Evolutionary conservation across 2,888 invertebrate species (phyloP), one percentile per base, ranked within the genome.

Genomic region (Pilophorus perplexus): DNA sequence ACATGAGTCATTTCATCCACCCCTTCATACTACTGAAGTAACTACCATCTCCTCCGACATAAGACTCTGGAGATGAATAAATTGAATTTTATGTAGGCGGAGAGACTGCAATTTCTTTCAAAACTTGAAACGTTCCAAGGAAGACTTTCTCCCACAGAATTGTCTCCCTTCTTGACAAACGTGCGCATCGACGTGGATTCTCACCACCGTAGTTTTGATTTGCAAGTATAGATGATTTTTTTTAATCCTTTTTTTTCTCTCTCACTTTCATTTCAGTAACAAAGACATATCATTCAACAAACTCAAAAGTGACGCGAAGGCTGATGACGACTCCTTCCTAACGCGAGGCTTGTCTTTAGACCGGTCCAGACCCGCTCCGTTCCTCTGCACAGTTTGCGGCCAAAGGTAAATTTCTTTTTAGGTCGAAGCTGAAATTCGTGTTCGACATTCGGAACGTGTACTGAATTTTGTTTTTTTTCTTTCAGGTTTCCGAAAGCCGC

Each of bases 331-430:
- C 10, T 50, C n/a, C n/a, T n/a, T n/a, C n/a, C n/a, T n/a, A n/a
- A n/a, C n/a, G n/a, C n/a, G n/a, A 22, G 46, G 37, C 22, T 38
- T 33, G 50, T 14, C 33, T 48, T 23, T 10, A 18, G n/a, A 28
- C 64, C 14, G 28, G 10, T n/a, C n/a, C n/a, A n/a, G n/a, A n/a
- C n/a, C n/a, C 42, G 64, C 42, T 33, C 67, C 66, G 5, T 69
- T 42, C 44, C 42, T 50, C 5, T 69, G 69, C 20, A 27, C 67
- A 2, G 52, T 69, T 20, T 69, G 69, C 42, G 67, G 67, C 4
- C 69, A 64, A 40, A 69, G 62, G 68, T 68, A 40, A 64, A 25
- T 20, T 20, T 18, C 6, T 27, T 27, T n/a, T n/a, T n/a, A n/a
- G 50, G 33, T 33, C 6, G 6, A 6, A 6, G 33, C 33, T 8